These are phyloP conservation scores for Oryzias melastigma DNA, from an alignment of 2,113 vertebrate genomes.

Conservation along the genomic window DNA sequence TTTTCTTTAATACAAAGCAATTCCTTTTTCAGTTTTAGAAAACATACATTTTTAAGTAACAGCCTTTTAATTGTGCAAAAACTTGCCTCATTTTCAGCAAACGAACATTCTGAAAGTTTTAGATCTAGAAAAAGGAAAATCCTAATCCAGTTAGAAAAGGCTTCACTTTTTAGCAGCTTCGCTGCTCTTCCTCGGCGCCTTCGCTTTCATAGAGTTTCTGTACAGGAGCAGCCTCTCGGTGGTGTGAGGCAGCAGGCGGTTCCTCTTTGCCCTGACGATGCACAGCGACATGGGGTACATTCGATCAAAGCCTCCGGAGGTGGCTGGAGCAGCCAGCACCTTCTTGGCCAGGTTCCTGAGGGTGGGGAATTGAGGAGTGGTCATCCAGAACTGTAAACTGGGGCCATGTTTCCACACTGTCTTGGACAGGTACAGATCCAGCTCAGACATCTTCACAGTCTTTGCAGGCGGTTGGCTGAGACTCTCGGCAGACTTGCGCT, in stretches of 20 bases:
- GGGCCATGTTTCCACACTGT: constrained; percentile 49
- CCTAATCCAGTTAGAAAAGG: not conserved
- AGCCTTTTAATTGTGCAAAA: not conserved
- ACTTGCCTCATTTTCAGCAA: not conserved
- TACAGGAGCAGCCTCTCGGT: constrained; percentile 77
- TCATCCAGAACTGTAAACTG: constrained; percentile 64
- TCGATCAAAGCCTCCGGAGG: constrained; percentile 74
- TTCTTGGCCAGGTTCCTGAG: constrained; percentile 64
- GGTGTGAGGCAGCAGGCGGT: constrained; percentile 69
- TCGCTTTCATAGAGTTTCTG: constrained; percentile 61
- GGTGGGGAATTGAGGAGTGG: constrained; percentile 61
- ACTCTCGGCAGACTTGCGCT: constrained; percentile 63
- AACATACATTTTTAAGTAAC: not conserved
- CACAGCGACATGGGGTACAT: constrained; percentile 70
- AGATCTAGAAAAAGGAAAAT: no score
- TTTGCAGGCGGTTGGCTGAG: constrained; percentile 57
- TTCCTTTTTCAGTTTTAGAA: no score
- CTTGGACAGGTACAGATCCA: constrained; percentile 70
- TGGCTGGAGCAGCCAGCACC: constrained; percentile 69
- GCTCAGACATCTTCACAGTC: constrained; percentile 54
- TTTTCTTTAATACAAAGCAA: no score
- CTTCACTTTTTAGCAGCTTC: constrained; percentile 29
- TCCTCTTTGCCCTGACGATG: constrained; percentile 72
- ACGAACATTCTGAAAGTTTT: not conserved
- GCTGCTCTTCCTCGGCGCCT: constrained; percentile 27